Conservation (phyloP, 2,888 invertebrate species). For the Protodeltote pygarga region DNA sequence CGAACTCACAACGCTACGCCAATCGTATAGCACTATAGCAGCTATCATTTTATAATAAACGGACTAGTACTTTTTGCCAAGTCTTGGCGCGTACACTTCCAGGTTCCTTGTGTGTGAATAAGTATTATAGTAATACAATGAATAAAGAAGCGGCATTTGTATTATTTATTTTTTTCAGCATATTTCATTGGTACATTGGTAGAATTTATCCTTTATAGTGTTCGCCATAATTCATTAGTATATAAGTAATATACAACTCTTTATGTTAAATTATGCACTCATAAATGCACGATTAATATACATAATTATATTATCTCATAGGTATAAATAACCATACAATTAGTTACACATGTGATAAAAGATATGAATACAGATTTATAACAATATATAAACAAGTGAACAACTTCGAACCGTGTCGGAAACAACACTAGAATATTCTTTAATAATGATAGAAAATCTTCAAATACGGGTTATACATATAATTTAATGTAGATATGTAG, state of each 20-base stretch:
- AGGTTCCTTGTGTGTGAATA: slow-evolving; percentile 56
- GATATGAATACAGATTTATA: slow-evolving; percentile 83
- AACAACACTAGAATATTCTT: slow-evolving; percentile 80
- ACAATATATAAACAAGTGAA: slow-evolving; percentile 86
- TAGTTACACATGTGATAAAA: slow-evolving; percentile 80
- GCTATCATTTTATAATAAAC: too few species aligned
- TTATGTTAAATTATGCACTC: slow-evolving; percentile 82
- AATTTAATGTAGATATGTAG: slow-evolving; percentile 79
- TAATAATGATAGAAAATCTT: slow-evolving; percentile 82
- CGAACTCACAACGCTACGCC: too few species aligned
- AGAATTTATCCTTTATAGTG: slow-evolving; percentile 79
- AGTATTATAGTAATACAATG: slow-evolving; percentile 75
- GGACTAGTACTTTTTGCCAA: too few species aligned
- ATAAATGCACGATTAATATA: slow-evolving; percentile 82
- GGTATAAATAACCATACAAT: slow-evolving; percentile 82
- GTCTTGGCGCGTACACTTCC: too few species aligned
- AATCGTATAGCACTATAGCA: too few species aligned
- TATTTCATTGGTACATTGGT: slow-evolving; percentile 86
- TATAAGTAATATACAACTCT: slow-evolving; percentile 82
- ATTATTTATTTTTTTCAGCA: slow-evolving; percentile 85
- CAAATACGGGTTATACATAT: slow-evolving; percentile 74
- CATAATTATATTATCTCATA: slow-evolving; percentile 75
- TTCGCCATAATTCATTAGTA: slow-evolving; percentile 77
- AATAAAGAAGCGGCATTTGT: slow-evolving; percentile 87
- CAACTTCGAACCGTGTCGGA: slow-evolving; percentile 83